A percentile compares a stretch with the other conserved stretches of the same genome.
phyloP scores from a whole-genome alignment of 2,888 invertebrate genomes.

The Spilosoma lubricipeda region DNA sequence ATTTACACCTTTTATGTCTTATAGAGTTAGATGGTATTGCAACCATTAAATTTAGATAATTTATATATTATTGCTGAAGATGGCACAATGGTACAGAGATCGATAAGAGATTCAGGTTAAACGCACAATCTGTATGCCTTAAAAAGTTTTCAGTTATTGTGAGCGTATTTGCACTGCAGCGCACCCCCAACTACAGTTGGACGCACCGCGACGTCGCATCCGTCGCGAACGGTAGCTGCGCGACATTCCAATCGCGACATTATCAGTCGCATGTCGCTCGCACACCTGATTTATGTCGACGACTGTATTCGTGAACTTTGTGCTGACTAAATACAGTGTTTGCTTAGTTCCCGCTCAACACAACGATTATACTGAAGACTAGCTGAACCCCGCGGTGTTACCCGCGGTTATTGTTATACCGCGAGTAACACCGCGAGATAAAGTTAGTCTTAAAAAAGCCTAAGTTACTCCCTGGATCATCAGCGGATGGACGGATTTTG shows the following conservation, averaged over 20 bases:
- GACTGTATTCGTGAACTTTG: constrained; percentile 45
- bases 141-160: constrained; percentile 14
- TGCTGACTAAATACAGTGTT: constrained; percentile 31
- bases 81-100: not conserved
- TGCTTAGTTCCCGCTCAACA: constrained; percentile 20
- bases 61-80: not conserved
- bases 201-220: constrained; percentile 59
- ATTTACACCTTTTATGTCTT: too few relatives aligned
- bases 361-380: constrained; percentile 21
- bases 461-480: too few relatives aligned
- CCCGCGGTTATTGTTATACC: too few relatives aligned
- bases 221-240: constrained; percentile 53
- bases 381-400: too few relatives aligned
- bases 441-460: too few relatives aligned
- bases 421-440: too few relatives aligned
- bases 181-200: constrained; percentile 22
- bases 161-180: constrained; percentile 32
- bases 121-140: constrained; percentile 14
- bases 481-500: too few relatives aligned
- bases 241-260: constrained; percentile 69
- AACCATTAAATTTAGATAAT: not conserved
- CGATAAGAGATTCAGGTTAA: constrained; percentile 16
- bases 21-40: not conserved
- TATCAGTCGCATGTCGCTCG: constrained; percentile 68
- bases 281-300: constrained; percentile 69